phyloP scores from a whole-genome alignment of 2,113 vertebrate species.

The Tretioscincus oriximinensis region DNA sequence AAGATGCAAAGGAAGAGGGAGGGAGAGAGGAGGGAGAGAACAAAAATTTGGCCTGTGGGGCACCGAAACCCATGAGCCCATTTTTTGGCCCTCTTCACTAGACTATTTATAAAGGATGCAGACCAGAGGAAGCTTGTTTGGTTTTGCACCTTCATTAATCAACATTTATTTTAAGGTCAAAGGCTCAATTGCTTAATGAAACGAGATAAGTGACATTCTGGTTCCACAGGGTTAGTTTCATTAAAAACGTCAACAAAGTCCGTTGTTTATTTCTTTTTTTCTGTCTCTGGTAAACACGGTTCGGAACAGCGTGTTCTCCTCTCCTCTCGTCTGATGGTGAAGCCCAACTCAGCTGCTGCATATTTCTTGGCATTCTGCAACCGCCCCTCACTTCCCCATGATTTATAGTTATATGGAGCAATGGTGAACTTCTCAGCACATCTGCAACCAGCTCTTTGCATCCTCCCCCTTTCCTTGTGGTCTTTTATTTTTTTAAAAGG shows the following conservation, averaged over 20 bases:
- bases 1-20: too few species aligned
- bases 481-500: too few species aligned
- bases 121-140: neutral
- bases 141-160: neutral
- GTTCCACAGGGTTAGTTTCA: neutral
- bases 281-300: slow-evolving; percentile 13
- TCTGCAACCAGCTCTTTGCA: neutral
- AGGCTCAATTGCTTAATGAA: neutral
- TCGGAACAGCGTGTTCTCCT: slow-evolving; percentile 53
- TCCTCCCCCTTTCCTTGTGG: too few species aligned
- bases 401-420: slow-evolving; percentile 14
- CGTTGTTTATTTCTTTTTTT: slow-evolving; percentile 45
- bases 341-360: neutral
- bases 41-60: too few species aligned
- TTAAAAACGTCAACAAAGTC: slow-evolving; percentile 9
- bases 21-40: too few species aligned
- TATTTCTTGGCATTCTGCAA: slow-evolving; percentile 22
- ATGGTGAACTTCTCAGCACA: slow-evolving; percentile 2
- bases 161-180: too few species aligned
- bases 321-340: neutral
- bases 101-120: too few species aligned
- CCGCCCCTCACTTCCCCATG: neutral
- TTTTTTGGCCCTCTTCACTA: too few species aligned
- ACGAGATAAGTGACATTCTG: neutral
- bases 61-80: too few species aligned